These are phyloP conservation scores for Orientallactaga sibirica DNA, from an alignment of 2,797 vertebrate species.

Conservation along the genomic window DNA sequence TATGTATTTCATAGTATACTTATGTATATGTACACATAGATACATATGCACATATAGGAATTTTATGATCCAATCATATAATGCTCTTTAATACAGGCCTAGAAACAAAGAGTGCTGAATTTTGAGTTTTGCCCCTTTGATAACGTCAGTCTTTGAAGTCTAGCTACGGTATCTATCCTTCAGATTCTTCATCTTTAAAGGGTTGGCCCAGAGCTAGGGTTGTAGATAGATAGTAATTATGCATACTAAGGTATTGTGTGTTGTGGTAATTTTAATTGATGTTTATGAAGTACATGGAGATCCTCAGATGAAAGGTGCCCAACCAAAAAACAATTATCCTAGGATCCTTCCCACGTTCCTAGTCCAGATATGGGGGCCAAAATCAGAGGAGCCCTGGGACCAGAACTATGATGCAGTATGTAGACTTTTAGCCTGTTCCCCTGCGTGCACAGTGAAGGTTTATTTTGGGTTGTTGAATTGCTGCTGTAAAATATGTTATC, in stretches of 20 bases:
- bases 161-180: conserved; percentile 19
- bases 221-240: conserved; percentile 47
- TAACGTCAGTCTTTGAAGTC: conserved; percentile 33
- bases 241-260: conserved; percentile 30
- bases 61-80: not conserved
- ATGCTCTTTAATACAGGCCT: not conserved
- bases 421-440: not conserved
- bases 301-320: conserved; percentile 72
- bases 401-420: not conserved
- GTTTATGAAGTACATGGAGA: conserved; percentile 68
- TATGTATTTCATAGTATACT: too few species aligned
- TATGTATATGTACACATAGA: too few species aligned
- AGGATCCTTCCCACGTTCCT: conserved; percentile 50
- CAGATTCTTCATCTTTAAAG: conserved; percentile 52
- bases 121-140: not conserved
- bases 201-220: not conserved
- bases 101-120: conserved; percentile 8
- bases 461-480: conserved; percentile 55
- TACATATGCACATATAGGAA: not conserved
- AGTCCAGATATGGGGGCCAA: conserved; percentile 22
- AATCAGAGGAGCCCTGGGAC: not conserved
- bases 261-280: conserved; percentile 71
- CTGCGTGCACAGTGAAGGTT: conserved; percentile 49
- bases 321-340: conserved; percentile 62
- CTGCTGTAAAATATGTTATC: conserved; percentile 36